Conservation (phyloP, 1,140 invertebrate genomes). For the Thaumatotibia leucotreta region DNA sequence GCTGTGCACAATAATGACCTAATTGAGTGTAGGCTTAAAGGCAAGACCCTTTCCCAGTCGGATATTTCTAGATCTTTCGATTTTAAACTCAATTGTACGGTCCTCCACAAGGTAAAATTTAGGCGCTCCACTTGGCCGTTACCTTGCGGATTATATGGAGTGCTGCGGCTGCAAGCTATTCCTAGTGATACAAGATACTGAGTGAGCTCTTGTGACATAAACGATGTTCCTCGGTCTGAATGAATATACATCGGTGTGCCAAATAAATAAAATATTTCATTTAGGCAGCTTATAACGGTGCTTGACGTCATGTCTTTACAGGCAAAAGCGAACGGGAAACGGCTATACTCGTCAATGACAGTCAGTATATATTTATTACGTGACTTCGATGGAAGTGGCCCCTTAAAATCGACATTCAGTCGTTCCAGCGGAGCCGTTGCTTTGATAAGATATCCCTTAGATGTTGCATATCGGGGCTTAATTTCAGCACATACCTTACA, state of each 20-base stretch:
- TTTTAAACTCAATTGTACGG: too few relatives aligned
- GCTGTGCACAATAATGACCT: slow-evolving; percentile 13
- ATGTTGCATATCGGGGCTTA: not conserved
- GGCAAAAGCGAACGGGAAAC: slow-evolving; percentile 31
- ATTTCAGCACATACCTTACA: too few relatives aligned
- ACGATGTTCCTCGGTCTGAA: slow-evolving; percentile 14
- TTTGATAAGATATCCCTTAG: not conserved
- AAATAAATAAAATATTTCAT: slow-evolving; percentile 24
- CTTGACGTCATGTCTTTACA: slow-evolving; percentile 20
- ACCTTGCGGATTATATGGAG: slow-evolving; percentile 22
- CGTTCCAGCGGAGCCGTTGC: not conserved
- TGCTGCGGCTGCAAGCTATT: slow-evolving; percentile 22
- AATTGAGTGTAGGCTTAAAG: not conserved
- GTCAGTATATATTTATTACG: slow-evolving; percentile 30
- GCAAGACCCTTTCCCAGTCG: not conserved
- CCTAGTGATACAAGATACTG: slow-evolving; percentile 12
- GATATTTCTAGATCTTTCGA: not conserved
- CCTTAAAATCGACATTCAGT: too few relatives aligned
- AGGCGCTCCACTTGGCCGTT: slow-evolving; percentile 21
- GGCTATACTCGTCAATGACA: slow-evolving; percentile 29
- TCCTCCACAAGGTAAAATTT: slow-evolving; percentile 1
- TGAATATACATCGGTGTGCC: slow-evolving; percentile 29
- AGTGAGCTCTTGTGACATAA: slow-evolving; percentile 22
- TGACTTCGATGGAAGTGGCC: slow-evolving; percentile 20
- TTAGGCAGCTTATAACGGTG: slow-evolving; percentile 28